Base-by-base conservation (phyloP, 2,888 invertebrate species). In the Conops quadrifasciatus region DNA sequence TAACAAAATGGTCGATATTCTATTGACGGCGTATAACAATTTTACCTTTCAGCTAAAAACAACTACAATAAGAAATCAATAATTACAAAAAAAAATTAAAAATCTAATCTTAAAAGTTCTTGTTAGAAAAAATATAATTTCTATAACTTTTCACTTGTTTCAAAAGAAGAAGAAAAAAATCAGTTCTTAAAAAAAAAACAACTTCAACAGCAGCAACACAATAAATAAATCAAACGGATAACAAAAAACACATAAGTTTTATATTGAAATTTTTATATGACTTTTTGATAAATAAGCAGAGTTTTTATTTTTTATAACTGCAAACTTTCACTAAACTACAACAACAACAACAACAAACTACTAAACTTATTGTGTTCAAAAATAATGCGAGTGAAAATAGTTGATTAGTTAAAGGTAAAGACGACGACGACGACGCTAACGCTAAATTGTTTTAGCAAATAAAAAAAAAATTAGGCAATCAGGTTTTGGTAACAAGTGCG, bases 231-330 rank as follows among this genome's bases (percentile, higher is more conserved):
- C 26, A 28, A 43, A 53, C 28, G 19, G 30, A 60, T 59, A 68
- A 68, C 11, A 24, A 43, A 56, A 59, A n/a, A n/a, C n/a, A 60
- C 26, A 26, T 47, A 49, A 68, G 30, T 60, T 68, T 59, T 70
- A 58, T 30, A 64, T 30, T 49, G 45, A 45, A 67, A 72, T 63
- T 74, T 74, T 74, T 74, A 62, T 72, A 74, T 67, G 65, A 71
- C 59, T 60, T 72, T 74, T 74, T 74, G 72, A 72, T 72, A 72
- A 71, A 67, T 21, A 1, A 69, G 71, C 36, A 26, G 47, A 71
- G 28, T 72, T 68, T 71, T 72, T 51, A 70, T 70, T 65, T 70
- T 72, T 70, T 72, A 56, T 70, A 72, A 69, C 60, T 53, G 36
- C 26, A 65, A 68, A 24, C 53, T 69, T 72, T 70, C 56, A 47